A percentile compares a stretch with the other conserved stretches of the same genome.
phyloP scores from a whole-genome alignment of 1,140 invertebrate species.

The Panonychus citri region DNA sequence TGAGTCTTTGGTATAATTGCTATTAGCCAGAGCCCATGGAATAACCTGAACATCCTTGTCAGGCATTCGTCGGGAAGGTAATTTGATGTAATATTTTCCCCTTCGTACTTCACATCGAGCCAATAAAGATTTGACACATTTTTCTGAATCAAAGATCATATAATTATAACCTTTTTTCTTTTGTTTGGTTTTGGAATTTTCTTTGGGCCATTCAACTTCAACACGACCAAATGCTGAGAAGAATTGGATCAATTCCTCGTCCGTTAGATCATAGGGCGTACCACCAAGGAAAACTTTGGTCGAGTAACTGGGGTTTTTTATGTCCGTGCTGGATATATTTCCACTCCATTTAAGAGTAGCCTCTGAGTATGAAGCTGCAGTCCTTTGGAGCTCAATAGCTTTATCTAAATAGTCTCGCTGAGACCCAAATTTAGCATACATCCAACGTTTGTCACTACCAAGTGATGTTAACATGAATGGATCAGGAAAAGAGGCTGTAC shows the following conservation, averaged over 20 bases:
- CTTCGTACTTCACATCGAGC: constrained; percentile 49
- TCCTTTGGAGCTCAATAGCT: constrained; percentile 44
- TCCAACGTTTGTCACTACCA: background rate
- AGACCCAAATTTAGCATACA: background rate
- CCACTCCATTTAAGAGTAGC: constrained; percentile 75
- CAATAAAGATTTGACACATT: constrained; percentile 54
- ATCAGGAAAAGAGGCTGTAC: background rate
- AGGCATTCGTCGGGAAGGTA: constrained; percentile 62
- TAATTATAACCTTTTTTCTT: constrained; percentile 47
- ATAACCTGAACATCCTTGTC: constrained; percentile 84
- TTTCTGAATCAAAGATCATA: constrained; percentile 79
- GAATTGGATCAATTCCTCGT: constrained; percentile 37
- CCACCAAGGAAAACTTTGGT: constrained; percentile 81
- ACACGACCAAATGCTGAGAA: constrained; percentile 58
- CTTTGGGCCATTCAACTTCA: constrained; percentile 61
- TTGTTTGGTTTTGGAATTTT: background rate
- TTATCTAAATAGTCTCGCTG: constrained; percentile 30
- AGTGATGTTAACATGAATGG: background rate
- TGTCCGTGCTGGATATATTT: constrained; percentile 36
- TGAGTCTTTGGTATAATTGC: constrained; percentile 53
- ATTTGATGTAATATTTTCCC: constrained; percentile 55
- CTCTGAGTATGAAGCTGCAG: constrained; percentile 32
- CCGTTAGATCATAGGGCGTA: constrained; percentile 85
- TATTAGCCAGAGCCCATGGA: constrained; percentile 76
- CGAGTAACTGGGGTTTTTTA: constrained; percentile 39